phyloP scores from a whole-genome alignment of 2,113 vertebrate species.

The Brachyistius frenatus region DNA sequence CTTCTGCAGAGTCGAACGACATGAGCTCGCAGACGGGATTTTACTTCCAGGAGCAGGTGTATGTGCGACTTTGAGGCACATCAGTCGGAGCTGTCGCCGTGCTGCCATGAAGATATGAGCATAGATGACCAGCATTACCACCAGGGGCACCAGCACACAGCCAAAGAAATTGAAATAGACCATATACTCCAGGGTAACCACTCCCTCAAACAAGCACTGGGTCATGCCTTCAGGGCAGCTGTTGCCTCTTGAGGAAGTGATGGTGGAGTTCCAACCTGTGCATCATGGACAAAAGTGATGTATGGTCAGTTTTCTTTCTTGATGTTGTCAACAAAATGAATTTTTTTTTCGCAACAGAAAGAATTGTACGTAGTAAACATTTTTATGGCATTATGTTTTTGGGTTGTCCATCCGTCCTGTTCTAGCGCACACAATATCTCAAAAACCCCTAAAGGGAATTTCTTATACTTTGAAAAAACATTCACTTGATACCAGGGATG shows the following conservation, averaged over 20 bases:
- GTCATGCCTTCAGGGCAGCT: conserved; percentile 83
- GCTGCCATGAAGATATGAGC: conserved; percentile 94
- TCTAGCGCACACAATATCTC: too few relatives aligned
- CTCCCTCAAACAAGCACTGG: conserved; percentile 90
- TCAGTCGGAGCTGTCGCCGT: conserved; percentile 92
- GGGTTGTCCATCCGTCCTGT: too few relatives aligned
- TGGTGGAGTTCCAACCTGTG: conserved; percentile 54
- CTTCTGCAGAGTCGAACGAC: conserved; percentile 90
- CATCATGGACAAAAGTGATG: neutral
- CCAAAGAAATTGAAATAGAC: conserved; percentile 98
- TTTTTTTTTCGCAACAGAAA: neutral
- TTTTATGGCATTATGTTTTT: neutral
- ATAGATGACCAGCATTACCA: conserved; percentile 94
- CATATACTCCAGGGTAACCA: conserved; percentile 97
- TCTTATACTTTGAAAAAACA: too few relatives aligned
- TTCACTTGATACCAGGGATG: too few relatives aligned
- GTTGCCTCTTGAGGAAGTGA: neutral
- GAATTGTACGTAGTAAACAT: neutral
- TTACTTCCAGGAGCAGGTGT: conserved; percentile 16
- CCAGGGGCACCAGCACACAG: conserved; percentile 90
- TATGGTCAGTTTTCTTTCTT: neutral
- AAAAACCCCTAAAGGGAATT: too few relatives aligned
- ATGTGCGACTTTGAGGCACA: conserved; percentile 86
- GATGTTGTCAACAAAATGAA: neutral
- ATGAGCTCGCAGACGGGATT: conserved; percentile 7